Evolutionary conservation across 1,140 invertebrate genomes (phyloP).

Genomic region (Macrotrachela quadricornifera): DNA sequence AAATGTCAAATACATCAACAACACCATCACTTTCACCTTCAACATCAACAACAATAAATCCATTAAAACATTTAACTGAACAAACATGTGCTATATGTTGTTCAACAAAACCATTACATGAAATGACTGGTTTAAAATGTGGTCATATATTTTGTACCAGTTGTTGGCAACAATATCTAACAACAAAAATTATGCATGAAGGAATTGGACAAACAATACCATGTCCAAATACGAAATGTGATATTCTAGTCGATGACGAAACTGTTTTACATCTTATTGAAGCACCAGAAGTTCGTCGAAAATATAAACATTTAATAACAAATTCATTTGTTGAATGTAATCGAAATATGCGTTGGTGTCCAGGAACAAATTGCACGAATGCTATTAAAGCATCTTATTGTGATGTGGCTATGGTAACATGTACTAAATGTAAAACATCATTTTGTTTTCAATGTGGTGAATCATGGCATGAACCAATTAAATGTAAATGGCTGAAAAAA

Average conservation of each 20-base stretch:
- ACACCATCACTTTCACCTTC: slow-evolving; percentile 1
- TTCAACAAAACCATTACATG: slow-evolving; percentile 33
- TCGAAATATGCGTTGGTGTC: slow-evolving; percentile 81
- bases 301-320: slow-evolving; percentile 90
- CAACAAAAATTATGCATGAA: slow-evolving; percentile 92
- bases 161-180: slow-evolving; percentile 90
- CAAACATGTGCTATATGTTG: slow-evolving; percentile 7
- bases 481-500: slow-evolving; percentile 67
- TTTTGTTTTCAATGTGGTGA: slow-evolving; percentile 69
- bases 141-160: slow-evolving; percentile 78
- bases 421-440: slow-evolving; percentile 58
- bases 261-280: slow-evolving; percentile 58
- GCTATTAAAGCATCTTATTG: slow-evolving; percentile 71
- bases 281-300: slow-evolving; percentile 73
- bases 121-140: slow-evolving; percentile 86
- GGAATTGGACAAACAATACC: slow-evolving; percentile 64
- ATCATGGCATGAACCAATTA: slow-evolving; percentile 96
- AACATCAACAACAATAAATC: neutral
- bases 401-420: slow-evolving; percentile 73
- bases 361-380: slow-evolving; percentile 82
- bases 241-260: slow-evolving; percentile 82
- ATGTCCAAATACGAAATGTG: slow-evolving; percentile 55
- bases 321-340: slow-evolving; percentile 99
- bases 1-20: neutral
- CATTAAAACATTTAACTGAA: neutral